phyloP scores from a whole-genome alignment of 1,140 invertebrate genomes.

The Conus betulinus region DNA sequence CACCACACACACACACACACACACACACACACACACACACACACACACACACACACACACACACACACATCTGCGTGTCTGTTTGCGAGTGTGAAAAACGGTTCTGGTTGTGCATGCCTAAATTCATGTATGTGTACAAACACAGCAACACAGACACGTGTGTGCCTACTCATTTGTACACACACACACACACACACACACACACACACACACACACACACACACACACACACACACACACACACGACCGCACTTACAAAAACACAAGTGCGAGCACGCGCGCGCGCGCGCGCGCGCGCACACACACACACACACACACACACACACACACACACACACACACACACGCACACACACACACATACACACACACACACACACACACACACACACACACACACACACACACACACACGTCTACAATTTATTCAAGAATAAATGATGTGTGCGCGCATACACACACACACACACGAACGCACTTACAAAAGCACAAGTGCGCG shows the following conservation, averaged over 20 bases:
- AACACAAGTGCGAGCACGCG: background rate
- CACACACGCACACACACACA: background rate
- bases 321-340: background rate
- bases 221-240: conserved; percentile 16
- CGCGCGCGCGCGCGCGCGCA: background rate
- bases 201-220: conserved; percentile 11
- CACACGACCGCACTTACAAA: background rate
- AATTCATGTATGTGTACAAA: background rate
- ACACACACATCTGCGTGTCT: background rate
- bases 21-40: conserved; percentile 10
- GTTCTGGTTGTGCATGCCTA: too few species aligned
- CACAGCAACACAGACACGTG: background rate
- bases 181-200: conserved; percentile 12
- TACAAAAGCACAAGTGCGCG: background rate
- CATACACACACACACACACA: background rate
- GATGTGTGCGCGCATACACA: too few species aligned
- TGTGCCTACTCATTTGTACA: background rate
- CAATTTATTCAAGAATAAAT: too few species aligned
- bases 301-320: background rate
- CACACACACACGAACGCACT: background rate
- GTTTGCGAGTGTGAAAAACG: too few species aligned
- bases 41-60: conserved; percentile 13
- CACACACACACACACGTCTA: background rate
- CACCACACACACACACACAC: too few species aligned
- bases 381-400: background rate